Evolutionary conservation across 2,888 invertebrate genomes (phyloP), one percentile per base, ranked within the genome.

Genomic region (Calliopum simillimum): DNA sequence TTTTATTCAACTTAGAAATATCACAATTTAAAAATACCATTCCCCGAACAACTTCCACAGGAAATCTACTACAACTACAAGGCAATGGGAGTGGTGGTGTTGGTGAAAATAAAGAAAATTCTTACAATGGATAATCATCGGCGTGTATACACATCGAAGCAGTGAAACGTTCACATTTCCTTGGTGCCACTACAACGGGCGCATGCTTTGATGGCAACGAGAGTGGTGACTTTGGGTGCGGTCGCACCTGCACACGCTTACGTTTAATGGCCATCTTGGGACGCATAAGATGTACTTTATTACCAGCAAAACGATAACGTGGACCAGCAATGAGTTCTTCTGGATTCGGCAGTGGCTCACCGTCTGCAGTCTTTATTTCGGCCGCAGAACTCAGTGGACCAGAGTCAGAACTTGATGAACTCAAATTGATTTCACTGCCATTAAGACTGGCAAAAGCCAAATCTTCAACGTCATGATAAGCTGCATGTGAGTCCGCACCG

Each of bases 51-150:
- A 44, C 23, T 62, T 47, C 23, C 21, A 13, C 14, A 41, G 23
- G 41, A 33, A 33, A 11, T 58, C 4, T n/a, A 33, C 41, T 58
- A 41, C 23, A 53, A 33, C 33, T 33, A 33, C 16, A 11, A 25
- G 13, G 8, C n/a, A 62, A 23, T 16, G 43, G 49, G 33, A 1
- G 5, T 19, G 33, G 6, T 33, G 33, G 19, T 44, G 44, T 14
- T n/a, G 43, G 12, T 25, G 33, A 47, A 14, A 14, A 41, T 25
- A 13, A 13, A 59, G 51, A 41, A 67, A 59, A 58, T 16, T 62
- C 92, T 90, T 87, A 94, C 94, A 90, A 90, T 41, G 94, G 94
- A 86, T 94, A 94, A 81, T 94, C 92, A 12, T 89, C 89, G 23
- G 91, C 89, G 73, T 91, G 90, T 65, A 94, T 86, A 81, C 94